phyloP scores from a whole-genome alignment of 1,140 invertebrate genomes.

The Drosophila virilis region DNA sequence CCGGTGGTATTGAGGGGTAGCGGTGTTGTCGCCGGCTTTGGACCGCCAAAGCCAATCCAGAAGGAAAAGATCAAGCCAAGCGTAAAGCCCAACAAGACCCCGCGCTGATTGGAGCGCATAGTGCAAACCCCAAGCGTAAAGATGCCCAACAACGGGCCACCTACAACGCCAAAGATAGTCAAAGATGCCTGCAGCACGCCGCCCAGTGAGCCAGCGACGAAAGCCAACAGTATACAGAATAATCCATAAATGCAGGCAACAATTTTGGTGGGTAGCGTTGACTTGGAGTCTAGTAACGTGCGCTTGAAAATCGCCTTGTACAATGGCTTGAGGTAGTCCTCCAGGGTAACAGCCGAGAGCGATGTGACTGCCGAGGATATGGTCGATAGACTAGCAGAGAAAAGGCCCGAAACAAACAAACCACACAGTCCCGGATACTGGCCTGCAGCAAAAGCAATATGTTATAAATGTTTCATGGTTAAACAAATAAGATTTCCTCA shows the following conservation, averaged over 20 bases:
- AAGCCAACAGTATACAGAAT: slow-evolving; percentile 89
- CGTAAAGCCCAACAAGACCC: slow-evolving; percentile 88
- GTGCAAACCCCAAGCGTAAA: slow-evolving; percentile 92
- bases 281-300: slow-evolving; percentile 64
- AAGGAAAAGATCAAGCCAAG: slow-evolving; percentile 89
- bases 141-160: slow-evolving; percentile 91
- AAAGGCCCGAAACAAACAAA: slow-evolving; percentile 93
- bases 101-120: slow-evolving; percentile 88
- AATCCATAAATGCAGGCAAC: slow-evolving; percentile 89
- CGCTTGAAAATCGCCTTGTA: slow-evolving; percentile 80
- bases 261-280: slow-evolving; percentile 86
- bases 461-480: slow-evolving; percentile 1
- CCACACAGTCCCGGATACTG: slow-evolving; percentile 90
- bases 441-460: slow-evolving; percentile 40
- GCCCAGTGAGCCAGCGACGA: slow-evolving; percentile 88
- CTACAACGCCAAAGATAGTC: slow-evolving; percentile 92
- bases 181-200: slow-evolving; percentile 90
- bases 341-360: slow-evolving; percentile 92
- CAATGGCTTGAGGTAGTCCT: slow-evolving; percentile 90
- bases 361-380: slow-evolving; percentile 94
- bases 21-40: slow-evolving; percentile 86
- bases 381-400: slow-evolving; percentile 92
- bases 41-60: slow-evolving; percentile 94
- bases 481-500: slow-evolving; percentile 2
- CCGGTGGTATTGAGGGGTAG: slow-evolving; percentile 87